A percentile compares a stretch with the other conserved stretches of the same genome.
phyloP scores from a whole-genome alignment of 2,888 invertebrate species.

The Blomia tropicalis region DNA sequence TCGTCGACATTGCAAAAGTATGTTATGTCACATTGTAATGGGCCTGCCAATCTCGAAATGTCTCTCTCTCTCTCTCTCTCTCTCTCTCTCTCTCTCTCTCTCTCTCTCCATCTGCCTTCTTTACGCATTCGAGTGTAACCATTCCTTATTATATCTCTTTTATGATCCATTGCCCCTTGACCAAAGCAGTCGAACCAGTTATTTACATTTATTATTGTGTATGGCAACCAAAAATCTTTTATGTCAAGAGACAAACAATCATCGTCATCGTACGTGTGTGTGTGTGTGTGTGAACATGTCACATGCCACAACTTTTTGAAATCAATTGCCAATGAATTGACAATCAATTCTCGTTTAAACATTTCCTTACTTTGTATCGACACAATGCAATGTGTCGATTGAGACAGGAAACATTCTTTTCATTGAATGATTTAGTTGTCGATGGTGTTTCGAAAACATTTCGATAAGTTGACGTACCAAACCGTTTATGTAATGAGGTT shows the following conservation, averaged over 20 bases:
- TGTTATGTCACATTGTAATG: no score
- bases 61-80: not conserved
- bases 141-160: slow-evolving; percentile 10
- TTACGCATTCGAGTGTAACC: slow-evolving; percentile 13
- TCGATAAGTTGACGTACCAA: no score
- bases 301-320: not conserved
- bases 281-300: not conserved
- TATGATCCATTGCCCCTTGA: slow-evolving; percentile 1
- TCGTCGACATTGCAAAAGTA: no score
- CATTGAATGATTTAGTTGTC: no score
- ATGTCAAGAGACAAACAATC: not conserved
- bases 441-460: no score
- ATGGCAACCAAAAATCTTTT: not conserved
- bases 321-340: slow-evolving; percentile 13
- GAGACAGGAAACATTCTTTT: no score
- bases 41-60: no score
- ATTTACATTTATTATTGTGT: slow-evolving; percentile 7
- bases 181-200: slow-evolving; percentile 3
- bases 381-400: no score
- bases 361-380: no score
- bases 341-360: no score
- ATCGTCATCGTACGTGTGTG: not conserved
- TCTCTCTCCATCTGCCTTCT: not conserved
- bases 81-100: not conserved
- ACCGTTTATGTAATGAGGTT: no score